Percentiles rank a stretch among this genome's conserved stretches.
Evolutionary conservation across 1,140 invertebrate species (phyloP).

Genomic region (Dendrolimus punctatus): DNA sequence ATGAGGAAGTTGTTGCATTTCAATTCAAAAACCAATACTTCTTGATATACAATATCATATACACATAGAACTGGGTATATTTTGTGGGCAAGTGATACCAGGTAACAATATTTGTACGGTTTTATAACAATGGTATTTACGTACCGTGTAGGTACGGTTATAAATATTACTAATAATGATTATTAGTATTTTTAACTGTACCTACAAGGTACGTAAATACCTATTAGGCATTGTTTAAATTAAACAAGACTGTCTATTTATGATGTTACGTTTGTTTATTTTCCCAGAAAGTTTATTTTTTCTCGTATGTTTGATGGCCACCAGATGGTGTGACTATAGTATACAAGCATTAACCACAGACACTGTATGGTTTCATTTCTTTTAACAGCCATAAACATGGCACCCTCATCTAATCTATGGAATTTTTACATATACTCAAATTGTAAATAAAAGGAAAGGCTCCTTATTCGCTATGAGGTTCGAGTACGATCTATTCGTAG

Average conservation of each 20-base stretch:
- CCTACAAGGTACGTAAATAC: background rate
- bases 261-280: conserved; percentile 56
- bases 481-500: no score
- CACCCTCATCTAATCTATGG: conserved; percentile 43
- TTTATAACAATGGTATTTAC: no score
- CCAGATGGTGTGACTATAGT: conserved; percentile 57
- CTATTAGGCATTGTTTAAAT: conserved; percentile 17
- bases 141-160: no score
- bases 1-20: no score
- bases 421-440: conserved; percentile 52
- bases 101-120: no score
- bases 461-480: no score
- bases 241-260: conserved; percentile 40
- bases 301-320: conserved; percentile 54
- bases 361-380: conserved; percentile 39
- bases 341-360: conserved; percentile 31
- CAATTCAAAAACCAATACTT: no score
- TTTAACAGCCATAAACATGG: conserved; percentile 51
- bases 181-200: no score
- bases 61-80: no score
- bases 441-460: conserved; percentile 30
- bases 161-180: no score
- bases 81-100: no score
- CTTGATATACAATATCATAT: no score
- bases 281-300: conserved; percentile 62